Evolutionary conservation across 2,113 vertebrate genomes (phyloP).

Genomic region (Microcebus ravelobensis): DNA sequence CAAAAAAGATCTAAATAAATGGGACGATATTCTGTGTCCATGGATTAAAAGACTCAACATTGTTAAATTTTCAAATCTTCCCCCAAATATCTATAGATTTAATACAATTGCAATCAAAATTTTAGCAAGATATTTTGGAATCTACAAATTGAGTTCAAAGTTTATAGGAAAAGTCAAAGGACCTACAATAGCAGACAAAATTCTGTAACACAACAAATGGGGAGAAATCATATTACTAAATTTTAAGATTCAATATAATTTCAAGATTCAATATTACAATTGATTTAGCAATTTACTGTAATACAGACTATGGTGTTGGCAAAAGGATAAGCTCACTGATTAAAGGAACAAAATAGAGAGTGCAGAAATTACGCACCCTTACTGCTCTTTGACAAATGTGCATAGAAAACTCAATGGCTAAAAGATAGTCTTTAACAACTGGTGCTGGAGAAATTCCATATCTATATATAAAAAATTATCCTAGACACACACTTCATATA

Average conservation of each 20-base stretch:
- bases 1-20: not conserved
- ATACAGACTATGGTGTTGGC: not conserved
- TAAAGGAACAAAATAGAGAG: not conserved
- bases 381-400: not conserved
- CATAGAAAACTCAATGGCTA: not conserved
- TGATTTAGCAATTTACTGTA: not conserved
- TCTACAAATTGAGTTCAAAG: not conserved
- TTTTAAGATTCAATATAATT: not conserved
- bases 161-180: not conserved
- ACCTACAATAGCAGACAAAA: not conserved
- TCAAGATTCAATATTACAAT: not conserved
- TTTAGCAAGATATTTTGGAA: not conserved
- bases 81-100: not conserved
- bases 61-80: not conserved
- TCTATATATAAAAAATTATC: not conserved
- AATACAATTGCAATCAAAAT: not conserved
- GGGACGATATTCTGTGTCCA: not conserved
- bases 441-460: not conserved
- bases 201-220: not conserved
- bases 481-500: not conserved
- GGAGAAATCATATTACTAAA: not conserved
- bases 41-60: not conserved
- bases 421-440: not conserved
- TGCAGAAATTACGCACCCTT: not conserved
- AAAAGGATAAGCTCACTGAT: not conserved